phyloP scores from a whole-genome alignment of 35 echinoderm and acorn worm genomes.

The Lytechinus pictus region DNA sequence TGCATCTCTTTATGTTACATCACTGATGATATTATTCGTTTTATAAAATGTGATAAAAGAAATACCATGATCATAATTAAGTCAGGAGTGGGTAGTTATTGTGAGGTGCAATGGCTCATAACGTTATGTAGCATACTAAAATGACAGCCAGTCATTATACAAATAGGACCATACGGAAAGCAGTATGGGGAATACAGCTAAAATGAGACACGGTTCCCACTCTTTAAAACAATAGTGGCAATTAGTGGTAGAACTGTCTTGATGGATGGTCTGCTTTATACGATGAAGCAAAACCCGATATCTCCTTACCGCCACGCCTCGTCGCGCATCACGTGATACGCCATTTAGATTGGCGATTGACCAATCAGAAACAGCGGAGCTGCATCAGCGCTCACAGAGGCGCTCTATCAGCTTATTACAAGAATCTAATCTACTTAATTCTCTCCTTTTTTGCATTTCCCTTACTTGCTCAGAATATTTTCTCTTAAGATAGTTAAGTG shows the following conservation, averaged over 20 bases:
- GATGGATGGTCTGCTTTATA: background rate
- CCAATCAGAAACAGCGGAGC: background rate
- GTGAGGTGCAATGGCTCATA: too few species aligned
- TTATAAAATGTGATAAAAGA: background rate
- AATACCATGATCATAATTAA: background rate
- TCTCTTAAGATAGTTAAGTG: slow-evolving; percentile 19
- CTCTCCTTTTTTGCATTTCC: background rate
- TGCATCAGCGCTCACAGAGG: slow-evolving; percentile 17
- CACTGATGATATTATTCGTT: background rate
- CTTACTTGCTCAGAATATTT: background rate
- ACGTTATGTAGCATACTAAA: background rate
- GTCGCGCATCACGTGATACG: slow-evolving; percentile 36
- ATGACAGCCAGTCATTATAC: background rate
- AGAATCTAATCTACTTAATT: slow-evolving; percentile 42
- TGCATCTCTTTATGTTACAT: background rate
- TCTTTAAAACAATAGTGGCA: background rate
- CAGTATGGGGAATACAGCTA: background rate
- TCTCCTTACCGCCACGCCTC: slow-evolving; percentile 15
- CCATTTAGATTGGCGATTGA: background rate
- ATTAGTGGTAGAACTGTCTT: background rate
- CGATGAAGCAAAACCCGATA: background rate
- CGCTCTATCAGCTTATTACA: slow-evolving; percentile 36
- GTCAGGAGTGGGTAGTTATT: background rate
- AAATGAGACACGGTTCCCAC: background rate
- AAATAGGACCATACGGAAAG: background rate